These are phyloP conservation scores for Tenebrio molitor DNA, from an alignment of 1,140 invertebrate species.

Conservation along the genomic window DNA sequence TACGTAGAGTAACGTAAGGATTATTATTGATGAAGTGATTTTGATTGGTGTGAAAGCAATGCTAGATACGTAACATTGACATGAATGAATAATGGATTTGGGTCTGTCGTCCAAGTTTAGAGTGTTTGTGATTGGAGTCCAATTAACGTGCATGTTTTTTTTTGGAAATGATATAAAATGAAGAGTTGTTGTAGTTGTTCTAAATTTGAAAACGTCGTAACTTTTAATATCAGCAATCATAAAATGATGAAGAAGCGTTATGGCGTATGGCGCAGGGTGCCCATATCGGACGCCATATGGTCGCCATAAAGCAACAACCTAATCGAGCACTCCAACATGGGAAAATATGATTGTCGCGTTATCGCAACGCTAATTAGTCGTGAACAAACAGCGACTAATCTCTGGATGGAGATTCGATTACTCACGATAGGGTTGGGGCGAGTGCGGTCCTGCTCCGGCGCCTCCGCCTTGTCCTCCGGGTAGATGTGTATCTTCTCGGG, in stretches of 20 bases:
- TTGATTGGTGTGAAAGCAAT: background rate
- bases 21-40: no score
- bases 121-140: constrained; percentile 6
- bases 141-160: no score
- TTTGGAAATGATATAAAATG: no score
- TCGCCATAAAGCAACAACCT: background rate
- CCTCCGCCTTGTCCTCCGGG: constrained; percentile 7
- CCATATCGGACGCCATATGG: constrained; percentile 23
- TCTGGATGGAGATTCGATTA: no score
- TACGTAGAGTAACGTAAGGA: no score
- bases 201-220: constrained; percentile 20
- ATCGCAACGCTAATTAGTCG: background rate
- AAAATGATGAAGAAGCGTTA: background rate
- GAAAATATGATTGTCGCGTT: background rate
- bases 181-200: no score
- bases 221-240: background rate
- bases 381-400: constrained; percentile 13
- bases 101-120: constrained; percentile 9
- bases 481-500: constrained; percentile 24
- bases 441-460: constrained; percentile 13
- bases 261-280: constrained; percentile 1
- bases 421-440: background rate
- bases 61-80: constrained; percentile 19
- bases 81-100: constrained; percentile 37
- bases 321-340: background rate